Base-by-base conservation (phyloP, 1,140 invertebrate genomes). In the Ips typographus region DNA sequence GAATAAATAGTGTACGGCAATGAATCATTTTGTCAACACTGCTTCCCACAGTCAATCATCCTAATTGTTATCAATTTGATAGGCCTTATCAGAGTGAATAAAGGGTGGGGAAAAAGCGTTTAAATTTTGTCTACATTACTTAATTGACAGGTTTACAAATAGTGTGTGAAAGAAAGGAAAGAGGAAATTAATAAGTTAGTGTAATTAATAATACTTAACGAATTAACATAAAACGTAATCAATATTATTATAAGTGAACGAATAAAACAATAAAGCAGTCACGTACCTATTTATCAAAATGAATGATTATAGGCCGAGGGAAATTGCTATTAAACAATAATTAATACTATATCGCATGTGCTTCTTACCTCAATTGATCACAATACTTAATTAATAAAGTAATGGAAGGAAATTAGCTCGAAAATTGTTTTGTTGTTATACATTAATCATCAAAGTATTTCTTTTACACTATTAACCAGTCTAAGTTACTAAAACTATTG, bases 11-110 rank as follows among this genome's bases (percentile, higher is more conserved):
- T 7, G 53, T 57, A 65, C 51, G 7, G 63, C 52, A 56, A 65
- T 65, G 63, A 65, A 65, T 65, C 63, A 65, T 65, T 42, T 65
- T 57, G 40, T 56, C 22, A 43, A 56, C 51, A 65, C 3, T 49
- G 2, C 44, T 49, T 49, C 44, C 44, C 44, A 49, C 44, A 49
- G 22, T 22, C 44, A 8, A 49, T 49, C 44, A 49, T 22, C 22
- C 1, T 49, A 49, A 49, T 49, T 49, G 22, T 1, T 49, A 55
- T 37, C 52, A 55, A 55, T 55, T 55, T 36, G n/a, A 6, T 22
- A 55, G 8, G 52, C 37, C 52, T 55, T 55, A 55, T 55, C 52
- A 55, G 44, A 22, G 22, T 22, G 22, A 22, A 22, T 22, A 22
- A 22, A 22, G 22, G 22, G 22, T 22, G 22, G 22, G 22, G 22